These are phyloP conservation scores for Rhincodon typus DNA, from an alignment of 2,797 vertebrate species.

Conservation along the genomic window DNA sequence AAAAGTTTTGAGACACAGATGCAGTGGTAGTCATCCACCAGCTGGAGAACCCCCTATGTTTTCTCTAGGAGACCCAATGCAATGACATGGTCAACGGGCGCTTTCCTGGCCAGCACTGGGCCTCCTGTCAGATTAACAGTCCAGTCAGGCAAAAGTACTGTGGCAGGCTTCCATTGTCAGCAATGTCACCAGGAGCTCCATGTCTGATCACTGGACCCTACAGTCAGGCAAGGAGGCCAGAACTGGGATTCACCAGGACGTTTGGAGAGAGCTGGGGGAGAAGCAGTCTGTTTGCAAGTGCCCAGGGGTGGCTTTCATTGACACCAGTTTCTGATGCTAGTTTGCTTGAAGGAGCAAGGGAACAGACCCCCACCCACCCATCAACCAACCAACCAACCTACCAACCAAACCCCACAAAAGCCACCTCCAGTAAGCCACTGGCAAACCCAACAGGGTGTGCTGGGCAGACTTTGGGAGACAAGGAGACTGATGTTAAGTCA, in stretches of 20 bases:
- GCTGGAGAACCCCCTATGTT: not conserved
- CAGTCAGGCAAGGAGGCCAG: too few relatives aligned
- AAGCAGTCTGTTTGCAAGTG: not conserved
- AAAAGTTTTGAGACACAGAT: too few relatives aligned
- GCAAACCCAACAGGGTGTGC: not conserved
- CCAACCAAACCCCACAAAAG: too few relatives aligned
- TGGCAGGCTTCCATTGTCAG: too few relatives aligned
- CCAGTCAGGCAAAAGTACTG: not conserved
- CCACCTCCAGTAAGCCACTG: too few relatives aligned
- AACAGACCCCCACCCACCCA: too few relatives aligned
- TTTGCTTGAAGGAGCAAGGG: not conserved
- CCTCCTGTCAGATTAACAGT: not conserved
- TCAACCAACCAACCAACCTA: too few relatives aligned
- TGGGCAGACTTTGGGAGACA: too few relatives aligned
- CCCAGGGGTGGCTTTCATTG: not conserved
- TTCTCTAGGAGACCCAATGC: not conserved
- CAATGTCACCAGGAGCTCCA: too few relatives aligned
- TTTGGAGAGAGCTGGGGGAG: too few relatives aligned
- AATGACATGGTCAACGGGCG: not conserved
- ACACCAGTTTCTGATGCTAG: not conserved
- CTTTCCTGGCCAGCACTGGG: not conserved
- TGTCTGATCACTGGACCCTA: too few relatives aligned
- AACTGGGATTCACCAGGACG: too few relatives aligned
- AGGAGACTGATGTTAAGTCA: not conserved
- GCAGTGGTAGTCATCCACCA: not conserved